Percentiles rank a stretch among this genome's conserved stretches.
phyloP scores from a whole-genome alignment of 2,888 invertebrate species.

The Ophion ventricosus region DNA sequence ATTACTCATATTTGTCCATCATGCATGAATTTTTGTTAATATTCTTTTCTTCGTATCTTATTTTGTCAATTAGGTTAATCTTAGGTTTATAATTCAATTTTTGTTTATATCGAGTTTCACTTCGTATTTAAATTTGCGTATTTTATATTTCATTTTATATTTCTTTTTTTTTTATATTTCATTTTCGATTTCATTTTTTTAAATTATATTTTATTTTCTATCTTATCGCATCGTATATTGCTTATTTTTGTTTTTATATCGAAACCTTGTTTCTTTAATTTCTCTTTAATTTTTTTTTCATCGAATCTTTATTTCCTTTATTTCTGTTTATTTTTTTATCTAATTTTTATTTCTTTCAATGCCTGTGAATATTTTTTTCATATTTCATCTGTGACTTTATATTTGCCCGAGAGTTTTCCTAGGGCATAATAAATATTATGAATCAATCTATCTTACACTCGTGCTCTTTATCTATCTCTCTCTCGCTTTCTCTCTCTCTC shows the following conservation, averaged over 20 bases:
- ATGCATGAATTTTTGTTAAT: not conserved
- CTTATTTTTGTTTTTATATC: too few species aligned
- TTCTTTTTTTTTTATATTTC: not conserved
- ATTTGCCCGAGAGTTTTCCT: not conserved
- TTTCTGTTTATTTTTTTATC: too few species aligned
- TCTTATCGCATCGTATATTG: too few species aligned
- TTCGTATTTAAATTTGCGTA: not conserved
- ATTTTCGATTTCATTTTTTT: not conserved
- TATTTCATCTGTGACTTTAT: not conserved
- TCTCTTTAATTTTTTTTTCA: too few species aligned
- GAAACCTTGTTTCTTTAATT: too few species aligned
- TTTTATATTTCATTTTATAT: not conserved
- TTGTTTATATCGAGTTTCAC: not conserved
- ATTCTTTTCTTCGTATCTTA: not conserved
- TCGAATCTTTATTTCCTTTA: too few species aligned
- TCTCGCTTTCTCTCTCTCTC: constrained; percentile 33
- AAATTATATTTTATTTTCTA: not conserved
- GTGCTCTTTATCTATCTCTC: constrained; percentile 1
- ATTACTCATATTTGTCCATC: not conserved
- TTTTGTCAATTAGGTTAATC: not conserved
- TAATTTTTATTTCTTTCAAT: too few species aligned
- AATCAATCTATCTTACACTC: constrained; percentile 24
- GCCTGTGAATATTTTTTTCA: too few species aligned
- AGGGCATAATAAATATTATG: not conserved
- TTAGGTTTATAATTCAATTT: not conserved